phyloP scores from a whole-genome alignment of 2,113 vertebrate species.

The Thymallus thymallus region DNA sequence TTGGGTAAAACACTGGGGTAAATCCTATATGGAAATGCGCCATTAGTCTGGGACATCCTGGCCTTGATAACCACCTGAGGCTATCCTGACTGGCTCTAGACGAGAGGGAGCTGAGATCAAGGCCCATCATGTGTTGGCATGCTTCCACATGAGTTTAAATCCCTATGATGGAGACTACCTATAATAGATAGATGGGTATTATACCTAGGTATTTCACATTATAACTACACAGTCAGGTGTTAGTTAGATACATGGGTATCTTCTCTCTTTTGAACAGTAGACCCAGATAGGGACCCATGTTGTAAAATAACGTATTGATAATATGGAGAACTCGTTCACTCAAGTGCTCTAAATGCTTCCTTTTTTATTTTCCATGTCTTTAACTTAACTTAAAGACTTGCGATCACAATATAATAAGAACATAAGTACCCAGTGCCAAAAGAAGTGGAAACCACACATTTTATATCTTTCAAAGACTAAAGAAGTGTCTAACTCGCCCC shows the following conservation, averaged over 20 bases:
- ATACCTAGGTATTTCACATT: too few species aligned
- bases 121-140: neutral
- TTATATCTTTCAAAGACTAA: slow-evolving; percentile 13
- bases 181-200: too few species aligned
- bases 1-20: too few species aligned
- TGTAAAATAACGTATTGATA: too few species aligned
- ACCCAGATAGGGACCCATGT: too few species aligned
- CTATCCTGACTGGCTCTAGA: slow-evolving; percentile 22
- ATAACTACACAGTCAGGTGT: too few species aligned
- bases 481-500: slow-evolving; percentile 31
- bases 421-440: slow-evolving; percentile 30
- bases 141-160: neutral
- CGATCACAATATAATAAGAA: slow-evolving; percentile 17
- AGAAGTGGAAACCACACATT: slow-evolving; percentile 18
- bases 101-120: slow-evolving; percentile 33
- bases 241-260: too few species aligned
- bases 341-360: too few species aligned
- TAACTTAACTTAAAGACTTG: neutral
- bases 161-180: neutral
- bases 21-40: too few species aligned
- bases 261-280: too few species aligned
- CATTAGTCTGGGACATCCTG: slow-evolving; percentile 25
- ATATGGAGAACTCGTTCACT: too few species aligned
- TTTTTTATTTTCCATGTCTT: neutral
- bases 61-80: slow-evolving; percentile 41